Evolutionary conservation across 2,797 vertebrate species (phyloP), one percentile per base, ranked within the genome.

Genomic region (Mycteria americana): DNA sequence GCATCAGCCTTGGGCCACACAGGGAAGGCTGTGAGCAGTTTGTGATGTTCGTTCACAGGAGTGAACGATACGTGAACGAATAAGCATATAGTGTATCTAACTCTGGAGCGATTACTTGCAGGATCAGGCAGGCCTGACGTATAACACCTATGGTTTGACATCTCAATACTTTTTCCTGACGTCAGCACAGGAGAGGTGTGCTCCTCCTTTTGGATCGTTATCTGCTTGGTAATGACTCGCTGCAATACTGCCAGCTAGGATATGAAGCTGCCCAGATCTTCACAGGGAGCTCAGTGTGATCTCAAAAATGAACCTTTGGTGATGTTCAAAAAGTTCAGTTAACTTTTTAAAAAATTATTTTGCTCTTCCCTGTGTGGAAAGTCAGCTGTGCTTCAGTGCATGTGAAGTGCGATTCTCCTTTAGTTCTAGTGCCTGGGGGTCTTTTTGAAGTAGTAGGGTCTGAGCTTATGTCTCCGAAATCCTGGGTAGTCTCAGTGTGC

Each of bases 261-360:
- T 65, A 67, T 62, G 95, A 83, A 67, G 85, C 89, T 92, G 54
- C 87, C 94, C 91, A 70, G 87, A 84, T 92, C 89, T 94, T 96
- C 89, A 92, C 89, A 90, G 93, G 91, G 89, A 96, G 63, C 91
- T 95, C 94, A 88, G 85, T 89, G 91, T 78, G 85, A 93, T 94
- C 92, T 94, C 81, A 88, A 51, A 96, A 90, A 93, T 76, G 93
- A 97, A 92, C 97, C 18, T 19, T 28, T 86, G 85, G 84, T 56
- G 86, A 91, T 93, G 91, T 95, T 97, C 94, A 97, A 81, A 94
- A 95, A 94, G 53, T 94, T 95, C 91, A 12, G 85, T 95, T 97
- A 95, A 96, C 84, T 95, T 96, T 83, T 21, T 3, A 35, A 96
- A 95, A 96, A 93, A 93, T 91, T 83, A 93, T 89, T 82, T 96